Conservation (phyloP, 2,113 vertebrate species). For the Nettapus auritus region DNA sequence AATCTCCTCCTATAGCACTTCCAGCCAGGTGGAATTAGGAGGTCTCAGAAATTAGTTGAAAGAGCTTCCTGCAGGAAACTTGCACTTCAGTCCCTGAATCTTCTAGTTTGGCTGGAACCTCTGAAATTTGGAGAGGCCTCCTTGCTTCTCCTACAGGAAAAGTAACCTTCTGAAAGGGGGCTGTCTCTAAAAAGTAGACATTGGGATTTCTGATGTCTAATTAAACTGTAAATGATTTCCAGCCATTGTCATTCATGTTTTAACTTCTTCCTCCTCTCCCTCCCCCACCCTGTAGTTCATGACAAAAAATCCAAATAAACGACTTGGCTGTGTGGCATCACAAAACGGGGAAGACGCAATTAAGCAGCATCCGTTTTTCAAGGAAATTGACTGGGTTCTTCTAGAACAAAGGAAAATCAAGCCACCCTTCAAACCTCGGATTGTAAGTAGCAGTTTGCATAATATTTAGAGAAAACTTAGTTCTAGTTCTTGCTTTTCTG, state of each 20-base stretch:
- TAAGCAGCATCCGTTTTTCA: constrained; percentile 95
- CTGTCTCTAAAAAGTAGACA: background rate
- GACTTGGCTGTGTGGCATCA: constrained; percentile 92
- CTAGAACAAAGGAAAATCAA: constrained; percentile 97
- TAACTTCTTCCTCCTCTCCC: background rate
- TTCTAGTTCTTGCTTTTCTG: background rate
- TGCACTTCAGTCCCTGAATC: background rate
- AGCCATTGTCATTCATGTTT: background rate
- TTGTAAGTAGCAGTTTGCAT: constrained; percentile 86
- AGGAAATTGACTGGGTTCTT: constrained; percentile 97
- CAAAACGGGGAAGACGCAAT: constrained; percentile 95
- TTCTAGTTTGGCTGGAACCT: background rate
- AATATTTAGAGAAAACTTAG: background rate
- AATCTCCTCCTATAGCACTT: background rate
- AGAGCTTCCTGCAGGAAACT: background rate
- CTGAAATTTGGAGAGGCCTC: background rate
- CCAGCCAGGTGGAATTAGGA: background rate
- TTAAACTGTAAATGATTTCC: background rate
- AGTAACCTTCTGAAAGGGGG: background rate
- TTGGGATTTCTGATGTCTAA: background rate
- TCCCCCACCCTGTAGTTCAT: constrained; percentile 85
- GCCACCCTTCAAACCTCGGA: constrained; percentile 96
- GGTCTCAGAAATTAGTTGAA: background rate
- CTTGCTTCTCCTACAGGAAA: background rate
- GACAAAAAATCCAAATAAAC: constrained; percentile 97